phyloP scores from a whole-genome alignment of 2,888 invertebrate species.

The Drosophila villosipedis region DNA sequence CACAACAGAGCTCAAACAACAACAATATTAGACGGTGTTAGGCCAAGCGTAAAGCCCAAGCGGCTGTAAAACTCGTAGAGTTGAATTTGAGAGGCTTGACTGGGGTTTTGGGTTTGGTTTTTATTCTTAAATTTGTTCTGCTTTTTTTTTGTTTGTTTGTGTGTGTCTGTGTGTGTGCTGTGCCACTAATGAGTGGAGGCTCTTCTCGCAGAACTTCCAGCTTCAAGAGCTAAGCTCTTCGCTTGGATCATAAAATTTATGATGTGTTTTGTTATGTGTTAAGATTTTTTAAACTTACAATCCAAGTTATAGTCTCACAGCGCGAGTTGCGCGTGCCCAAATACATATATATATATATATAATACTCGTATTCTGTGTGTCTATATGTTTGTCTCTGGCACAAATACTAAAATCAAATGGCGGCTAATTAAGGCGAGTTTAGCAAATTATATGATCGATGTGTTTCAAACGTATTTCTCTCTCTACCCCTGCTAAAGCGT shows the following conservation, averaged over 20 bases:
- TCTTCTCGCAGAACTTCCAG: conserved; percentile 30
- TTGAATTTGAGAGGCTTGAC: conserved; percentile 41
- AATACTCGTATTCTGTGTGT: conserved; percentile 7
- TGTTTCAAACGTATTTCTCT: conserved; percentile 41
- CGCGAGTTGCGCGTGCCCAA: conserved; percentile 56
- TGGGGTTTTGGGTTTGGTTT: conserved; percentile 40
- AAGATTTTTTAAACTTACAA: conserved; percentile 36
- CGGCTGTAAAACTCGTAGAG: conserved; percentile 41
- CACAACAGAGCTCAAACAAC: conserved; percentile 19
- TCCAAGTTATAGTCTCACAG: conserved; percentile 14
- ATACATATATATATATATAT: conserved; percentile 15
- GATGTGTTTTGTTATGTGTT: conserved; percentile 77
- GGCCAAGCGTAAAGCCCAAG: conserved; percentile 15
- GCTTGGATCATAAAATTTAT: conserved; percentile 69
- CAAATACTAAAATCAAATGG: conserved; percentile 46
- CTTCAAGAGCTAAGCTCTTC: conserved; percentile 17
- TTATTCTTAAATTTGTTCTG: conserved; percentile 44
- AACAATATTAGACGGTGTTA: conserved; percentile 10
- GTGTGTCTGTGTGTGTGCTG: conserved; percentile 7
- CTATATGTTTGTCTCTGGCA: background rate
- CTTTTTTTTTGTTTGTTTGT: conserved; percentile 15
- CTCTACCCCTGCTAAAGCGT: conserved; percentile 6
- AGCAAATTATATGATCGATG: conserved; percentile 75
- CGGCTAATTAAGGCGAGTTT: conserved; percentile 64
- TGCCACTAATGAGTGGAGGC: conserved; percentile 63